These are phyloP conservation scores for Coelinius sp. DNA, from an alignment of 2,888 invertebrate species.

Conservation along the genomic window DNA sequence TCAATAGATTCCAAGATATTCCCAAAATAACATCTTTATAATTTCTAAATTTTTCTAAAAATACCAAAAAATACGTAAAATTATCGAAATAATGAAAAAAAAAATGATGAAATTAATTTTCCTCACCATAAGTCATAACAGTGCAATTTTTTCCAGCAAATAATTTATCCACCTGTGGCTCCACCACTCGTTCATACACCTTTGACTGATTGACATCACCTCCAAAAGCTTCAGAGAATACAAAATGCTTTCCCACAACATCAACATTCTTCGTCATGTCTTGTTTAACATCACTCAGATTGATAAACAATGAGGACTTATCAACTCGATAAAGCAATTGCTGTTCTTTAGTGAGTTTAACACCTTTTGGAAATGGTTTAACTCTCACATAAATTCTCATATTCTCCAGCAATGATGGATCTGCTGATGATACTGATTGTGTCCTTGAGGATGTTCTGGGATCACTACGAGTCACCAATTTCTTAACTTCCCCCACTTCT, in stretches of 20 bases:
- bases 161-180: background rate
- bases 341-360: background rate
- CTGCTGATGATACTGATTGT: background rate
- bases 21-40: no score
- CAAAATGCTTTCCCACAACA: background rate
- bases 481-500: no score
- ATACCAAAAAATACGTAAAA: no score
- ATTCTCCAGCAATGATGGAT: no score
- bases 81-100: no score
- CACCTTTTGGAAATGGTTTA: background rate
- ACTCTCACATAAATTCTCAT: background rate
- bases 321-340: background rate
- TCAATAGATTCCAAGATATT: no score
- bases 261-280: background rate
- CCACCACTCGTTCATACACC: background rate
- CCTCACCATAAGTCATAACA: conserved; percentile 1
- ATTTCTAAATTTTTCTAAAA: no score
- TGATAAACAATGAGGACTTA: background rate
- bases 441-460: no score
- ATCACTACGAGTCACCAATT: no score
- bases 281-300: background rate
- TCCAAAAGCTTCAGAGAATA: background rate
- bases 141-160: background rate
- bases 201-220: background rate
- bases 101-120: no score